Conservation (phyloP, 1,140 invertebrate species). For the Heliconius eleuchia region DNA sequence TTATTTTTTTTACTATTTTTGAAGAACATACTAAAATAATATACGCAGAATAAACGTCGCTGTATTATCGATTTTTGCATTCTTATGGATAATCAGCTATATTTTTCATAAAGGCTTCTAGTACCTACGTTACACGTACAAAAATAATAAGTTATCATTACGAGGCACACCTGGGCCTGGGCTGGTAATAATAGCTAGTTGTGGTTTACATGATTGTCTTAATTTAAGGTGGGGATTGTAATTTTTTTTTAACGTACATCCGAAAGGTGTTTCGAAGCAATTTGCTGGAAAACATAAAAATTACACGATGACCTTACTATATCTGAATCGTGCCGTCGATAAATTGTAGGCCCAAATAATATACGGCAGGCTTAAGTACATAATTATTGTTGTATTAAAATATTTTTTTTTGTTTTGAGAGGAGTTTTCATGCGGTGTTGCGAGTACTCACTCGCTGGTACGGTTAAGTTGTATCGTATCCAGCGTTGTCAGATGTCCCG, state of each 20-base stretch:
- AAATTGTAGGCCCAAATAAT: slow-evolving; percentile 2
- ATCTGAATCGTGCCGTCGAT: neutral
- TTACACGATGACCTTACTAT: slow-evolving; percentile 8
- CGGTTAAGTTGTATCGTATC: too few relatives aligned
- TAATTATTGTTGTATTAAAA: neutral
- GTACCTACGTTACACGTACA: slow-evolving; percentile 15
- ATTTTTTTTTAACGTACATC: neutral
- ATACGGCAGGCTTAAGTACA: neutral
- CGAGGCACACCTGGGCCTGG: slow-evolving; percentile 22
- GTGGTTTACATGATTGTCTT: slow-evolving; percentile 24
- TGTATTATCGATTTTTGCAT: neutral
- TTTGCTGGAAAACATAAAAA: slow-evolving; percentile 12
- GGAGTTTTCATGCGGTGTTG: neutral
- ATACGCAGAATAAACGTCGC: neutral
- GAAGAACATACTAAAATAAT: too few relatives aligned
- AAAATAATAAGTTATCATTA: slow-evolving; percentile 31
- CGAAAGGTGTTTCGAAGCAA: slow-evolving; percentile 11
- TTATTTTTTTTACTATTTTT: too few relatives aligned
- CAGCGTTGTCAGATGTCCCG: too few relatives aligned
- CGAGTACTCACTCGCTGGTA: too few relatives aligned
- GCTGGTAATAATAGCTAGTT: slow-evolving; percentile 20
- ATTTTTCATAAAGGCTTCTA: slow-evolving; percentile 21
- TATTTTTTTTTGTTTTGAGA: neutral
- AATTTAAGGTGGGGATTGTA: slow-evolving; percentile 16
- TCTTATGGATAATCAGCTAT: slow-evolving; percentile 12